Conservation (phyloP, 2,113 vertebrate genomes). For the Hemibagrus wyckioides region DNA sequence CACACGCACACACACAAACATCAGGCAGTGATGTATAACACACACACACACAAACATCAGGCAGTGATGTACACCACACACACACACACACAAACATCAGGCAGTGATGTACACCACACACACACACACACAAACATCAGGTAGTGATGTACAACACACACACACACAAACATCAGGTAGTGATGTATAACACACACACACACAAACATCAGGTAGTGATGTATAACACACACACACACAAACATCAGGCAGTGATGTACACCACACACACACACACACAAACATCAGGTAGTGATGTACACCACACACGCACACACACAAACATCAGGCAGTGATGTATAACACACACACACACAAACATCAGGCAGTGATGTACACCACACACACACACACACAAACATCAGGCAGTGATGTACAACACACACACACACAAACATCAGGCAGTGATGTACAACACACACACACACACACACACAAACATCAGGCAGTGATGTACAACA, state of each 20-base stretch:
- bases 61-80: not conserved
- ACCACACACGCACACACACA: not conserved
- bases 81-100: not conserved
- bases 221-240: not conserved
- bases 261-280: too few species aligned
- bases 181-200: not conserved
- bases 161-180: not conserved
- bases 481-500: not conserved
- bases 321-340: not conserved
- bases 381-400: slow-evolving; percentile 1
- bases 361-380: not conserved
- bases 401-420: not conserved
- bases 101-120: not conserved
- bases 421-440: not conserved
- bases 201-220: not conserved
- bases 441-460: not conserved
- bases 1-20: not conserved
- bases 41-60: not conserved
- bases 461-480: not conserved
- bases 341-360: not conserved
- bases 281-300: not conserved
- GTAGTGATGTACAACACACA: not conserved
- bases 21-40: not conserved
- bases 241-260: not conserved
- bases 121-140: not conserved